phyloP scores from a whole-genome alignment of 2,797 vertebrate genomes.

The Sylvia borin region DNA sequence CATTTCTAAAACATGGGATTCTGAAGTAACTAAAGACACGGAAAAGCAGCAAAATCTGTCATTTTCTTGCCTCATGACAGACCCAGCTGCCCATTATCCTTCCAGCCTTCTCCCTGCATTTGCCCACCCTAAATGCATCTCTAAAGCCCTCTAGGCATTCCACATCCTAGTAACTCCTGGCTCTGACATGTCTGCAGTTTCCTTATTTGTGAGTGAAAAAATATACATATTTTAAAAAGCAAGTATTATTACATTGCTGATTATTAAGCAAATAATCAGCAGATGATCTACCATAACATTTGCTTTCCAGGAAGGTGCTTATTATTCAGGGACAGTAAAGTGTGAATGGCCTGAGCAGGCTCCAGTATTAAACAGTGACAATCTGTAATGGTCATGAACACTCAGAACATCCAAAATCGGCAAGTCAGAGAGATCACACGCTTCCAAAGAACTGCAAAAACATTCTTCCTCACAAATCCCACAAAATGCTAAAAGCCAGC shows the following conservation, averaged over 20 bases:
- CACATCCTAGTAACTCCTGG: not conserved
- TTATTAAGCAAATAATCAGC: not conserved
- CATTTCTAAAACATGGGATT: not conserved
- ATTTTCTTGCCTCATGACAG: not conserved
- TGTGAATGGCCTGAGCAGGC: fast-evolving
- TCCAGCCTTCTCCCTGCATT: not conserved
- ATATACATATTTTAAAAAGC: not conserved
- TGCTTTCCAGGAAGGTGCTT: not conserved
- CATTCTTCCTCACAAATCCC: not conserved
- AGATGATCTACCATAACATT: not conserved
- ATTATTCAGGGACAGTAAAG: not conserved
- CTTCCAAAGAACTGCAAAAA: not conserved
- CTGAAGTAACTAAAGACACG: not conserved
- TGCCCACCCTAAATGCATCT: not conserved
- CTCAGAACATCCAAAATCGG: not conserved
- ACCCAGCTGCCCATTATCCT: not conserved
- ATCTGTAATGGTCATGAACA: not conserved
- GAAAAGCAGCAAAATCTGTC: not conserved
- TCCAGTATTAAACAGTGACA: not conserved
- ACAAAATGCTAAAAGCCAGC: not conserved
- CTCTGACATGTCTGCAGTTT: not conserved
- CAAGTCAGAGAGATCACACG: not conserved
- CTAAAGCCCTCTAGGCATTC: not conserved
- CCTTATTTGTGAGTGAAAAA: not conserved
- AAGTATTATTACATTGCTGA: not conserved